Percentiles rank a stretch among this genome's conserved stretches.
Evolutionary conservation across 2,797 vertebrate species (phyloP).

Genomic region (Rachycentron canadum): DNA sequence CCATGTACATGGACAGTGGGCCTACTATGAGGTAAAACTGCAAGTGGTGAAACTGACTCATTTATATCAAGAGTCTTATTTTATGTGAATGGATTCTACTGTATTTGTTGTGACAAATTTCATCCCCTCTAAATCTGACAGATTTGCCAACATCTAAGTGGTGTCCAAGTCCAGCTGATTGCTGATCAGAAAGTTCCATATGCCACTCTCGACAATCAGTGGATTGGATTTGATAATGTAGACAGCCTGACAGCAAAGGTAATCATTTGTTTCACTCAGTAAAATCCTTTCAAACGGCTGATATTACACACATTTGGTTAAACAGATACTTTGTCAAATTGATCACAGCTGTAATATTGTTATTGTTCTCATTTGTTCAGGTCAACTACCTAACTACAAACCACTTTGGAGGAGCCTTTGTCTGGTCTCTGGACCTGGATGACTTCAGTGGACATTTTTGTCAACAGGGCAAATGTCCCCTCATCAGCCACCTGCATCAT

Average conservation of each 20-base stretch:
- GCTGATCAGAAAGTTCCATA: constrained; percentile 84
- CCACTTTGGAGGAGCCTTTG: constrained; percentile 70
- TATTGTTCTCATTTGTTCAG: too few relatives aligned
- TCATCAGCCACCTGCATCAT: constrained; percentile 34
- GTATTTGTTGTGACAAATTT: neutral
- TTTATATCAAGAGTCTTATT: neutral
- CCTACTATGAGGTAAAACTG: constrained; percentile 80
- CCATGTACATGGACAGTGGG: constrained; percentile 81
- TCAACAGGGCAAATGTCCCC: constrained; percentile 66
- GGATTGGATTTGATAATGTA: constrained; percentile 87
- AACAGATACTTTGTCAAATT: too few relatives aligned
- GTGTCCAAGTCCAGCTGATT: constrained; percentile 70
- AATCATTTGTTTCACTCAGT: too few relatives aligned
- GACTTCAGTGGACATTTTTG: constrained; percentile 80
- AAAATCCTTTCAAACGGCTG: neutral
- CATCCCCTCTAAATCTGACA: too few relatives aligned
- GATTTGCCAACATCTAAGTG: constrained; percentile 81
- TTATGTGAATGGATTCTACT: neutral
- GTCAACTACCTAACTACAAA: too few relatives aligned
- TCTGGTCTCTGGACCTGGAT: constrained; percentile 83
- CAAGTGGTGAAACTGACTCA: too few relatives aligned
- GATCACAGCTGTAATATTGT: constrained; percentile 9
- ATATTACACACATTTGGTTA: neutral
- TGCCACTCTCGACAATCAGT: constrained; percentile 74
- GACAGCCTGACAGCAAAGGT: constrained; percentile 85